A percentile compares a stretch with the other conserved stretches of the same genome.
Conservation (phyloP, 2,797 vertebrate species). For the Sphaeramia orbicularis region DNA sequence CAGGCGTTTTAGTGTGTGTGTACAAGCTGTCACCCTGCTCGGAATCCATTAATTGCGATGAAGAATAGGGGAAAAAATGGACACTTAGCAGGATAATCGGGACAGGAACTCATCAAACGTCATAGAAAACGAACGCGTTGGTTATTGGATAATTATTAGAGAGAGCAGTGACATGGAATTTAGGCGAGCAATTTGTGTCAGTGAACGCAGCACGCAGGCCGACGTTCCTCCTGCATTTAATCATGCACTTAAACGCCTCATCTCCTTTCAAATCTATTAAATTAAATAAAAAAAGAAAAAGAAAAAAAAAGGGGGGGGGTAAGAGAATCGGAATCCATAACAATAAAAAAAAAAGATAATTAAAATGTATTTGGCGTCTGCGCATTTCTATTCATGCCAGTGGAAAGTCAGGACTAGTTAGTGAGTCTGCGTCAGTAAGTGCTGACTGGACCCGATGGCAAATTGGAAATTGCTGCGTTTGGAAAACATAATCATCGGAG, state of each 20-base stretch:
- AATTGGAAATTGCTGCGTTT: constrained; percentile 73
- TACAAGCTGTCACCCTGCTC: constrained; percentile 37
- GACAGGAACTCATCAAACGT: background rate
- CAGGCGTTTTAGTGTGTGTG: constrained; percentile 48
- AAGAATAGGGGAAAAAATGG: background rate
- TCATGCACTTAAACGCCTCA: constrained; percentile 30
- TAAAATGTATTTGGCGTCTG: background rate
- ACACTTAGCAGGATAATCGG: constrained; percentile 10
- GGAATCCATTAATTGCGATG: constrained; percentile 33
- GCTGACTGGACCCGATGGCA: constrained; percentile 54
- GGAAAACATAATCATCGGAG: constrained; percentile 83
- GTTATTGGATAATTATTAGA: too few relatives aligned
- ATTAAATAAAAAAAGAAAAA: too few relatives aligned
- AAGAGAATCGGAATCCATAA: background rate
- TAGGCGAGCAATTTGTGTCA: background rate
- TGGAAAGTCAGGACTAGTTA: constrained; percentile 32
- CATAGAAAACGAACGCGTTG: too few relatives aligned
- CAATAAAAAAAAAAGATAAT: constrained; percentile 10
- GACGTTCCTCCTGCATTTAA: background rate
- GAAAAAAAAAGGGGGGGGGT: too few relatives aligned
- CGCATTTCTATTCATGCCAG: constrained; percentile 11
- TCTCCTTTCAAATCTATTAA: constrained; percentile 38
- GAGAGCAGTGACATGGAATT: background rate
- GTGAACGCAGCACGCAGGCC: constrained; percentile 40
- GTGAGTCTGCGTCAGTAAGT: constrained; percentile 44